Evolutionary conservation across 2,113 vertebrate genomes (phyloP).

Genomic region (Vireo altiloquus): DNA sequence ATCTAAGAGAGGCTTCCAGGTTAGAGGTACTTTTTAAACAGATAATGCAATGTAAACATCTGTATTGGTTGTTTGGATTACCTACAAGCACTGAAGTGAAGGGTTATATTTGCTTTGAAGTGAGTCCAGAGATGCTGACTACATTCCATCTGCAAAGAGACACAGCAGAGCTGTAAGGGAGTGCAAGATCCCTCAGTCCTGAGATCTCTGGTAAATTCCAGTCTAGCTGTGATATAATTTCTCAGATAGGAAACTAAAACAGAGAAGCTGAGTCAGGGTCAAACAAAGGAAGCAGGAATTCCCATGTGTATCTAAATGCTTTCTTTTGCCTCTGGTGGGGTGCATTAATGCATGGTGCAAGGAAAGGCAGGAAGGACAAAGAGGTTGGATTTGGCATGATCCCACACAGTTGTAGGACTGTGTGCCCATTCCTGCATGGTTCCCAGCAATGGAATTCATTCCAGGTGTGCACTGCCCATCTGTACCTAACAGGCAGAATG

Average conservation of each 20-base stretch:
- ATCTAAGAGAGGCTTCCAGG: background rate
- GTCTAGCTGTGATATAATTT: background rate
- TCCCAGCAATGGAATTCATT: background rate
- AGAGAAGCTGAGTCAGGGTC: background rate
- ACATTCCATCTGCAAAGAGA: background rate
- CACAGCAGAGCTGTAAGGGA: background rate
- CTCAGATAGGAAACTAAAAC: background rate
- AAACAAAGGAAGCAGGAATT: background rate
- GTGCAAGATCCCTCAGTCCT: background rate
- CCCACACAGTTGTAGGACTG: background rate
- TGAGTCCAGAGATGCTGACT: background rate
- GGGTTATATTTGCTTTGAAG: slow-evolving; percentile 1
- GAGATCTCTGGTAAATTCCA: background rate
- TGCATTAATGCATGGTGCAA: background rate
- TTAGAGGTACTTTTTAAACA: background rate
- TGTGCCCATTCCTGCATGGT: background rate
- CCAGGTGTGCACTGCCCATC: background rate
- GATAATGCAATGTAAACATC: background rate
- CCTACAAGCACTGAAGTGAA: background rate
- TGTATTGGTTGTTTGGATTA: background rate
- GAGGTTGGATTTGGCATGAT: background rate
- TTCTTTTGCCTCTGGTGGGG: background rate
- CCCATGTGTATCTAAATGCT: background rate
- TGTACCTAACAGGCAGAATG: background rate
- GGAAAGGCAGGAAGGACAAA: background rate